A percentile compares a stretch with the other conserved stretches of the same genome.
These are phyloP conservation scores for Physella acuta DNA, from an alignment of 1,140 invertebrate genomes.

Conservation along the genomic window DNA sequence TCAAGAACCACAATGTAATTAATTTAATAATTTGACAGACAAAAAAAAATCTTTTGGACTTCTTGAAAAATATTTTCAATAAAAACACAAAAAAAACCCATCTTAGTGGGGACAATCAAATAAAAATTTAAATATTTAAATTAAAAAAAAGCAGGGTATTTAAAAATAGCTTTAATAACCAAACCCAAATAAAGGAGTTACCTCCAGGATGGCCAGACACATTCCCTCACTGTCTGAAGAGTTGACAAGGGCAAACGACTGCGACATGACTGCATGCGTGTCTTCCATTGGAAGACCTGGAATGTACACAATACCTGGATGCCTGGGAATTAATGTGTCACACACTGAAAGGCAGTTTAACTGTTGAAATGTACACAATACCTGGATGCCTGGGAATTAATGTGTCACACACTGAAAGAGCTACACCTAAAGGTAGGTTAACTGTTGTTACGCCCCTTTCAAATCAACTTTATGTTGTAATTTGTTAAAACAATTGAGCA, in stretches of 20 bases:
- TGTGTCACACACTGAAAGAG: conserved; percentile 29
- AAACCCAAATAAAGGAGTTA: too few relatives aligned
- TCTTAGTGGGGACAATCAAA: too few relatives aligned
- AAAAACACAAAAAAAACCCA: too few relatives aligned
- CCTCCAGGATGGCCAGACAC: conserved; percentile 50
- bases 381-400: conserved; percentile 33
- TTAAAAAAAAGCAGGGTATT: too few relatives aligned
- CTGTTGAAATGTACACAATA: conserved; percentile 40
- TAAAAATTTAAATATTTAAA: too few relatives aligned
- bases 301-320: conserved; percentile 39
- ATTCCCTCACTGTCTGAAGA: conserved; percentile 52
- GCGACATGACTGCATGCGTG: conserved; percentile 40
- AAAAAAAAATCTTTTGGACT: too few relatives aligned
- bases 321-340: conserved; percentile 33
- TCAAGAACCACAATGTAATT: too few relatives aligned
- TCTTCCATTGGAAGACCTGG: conserved; percentile 33
- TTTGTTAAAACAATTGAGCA: neutral
- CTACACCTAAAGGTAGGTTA: conserved; percentile 16
- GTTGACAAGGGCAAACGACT: conserved; percentile 46
- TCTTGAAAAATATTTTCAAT: too few relatives aligned
- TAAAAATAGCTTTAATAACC: too few relatives aligned
- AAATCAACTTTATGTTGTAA: neutral
- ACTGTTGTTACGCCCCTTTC: conserved; percentile 33
- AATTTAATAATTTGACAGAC: too few relatives aligned
- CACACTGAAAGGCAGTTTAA: conserved; percentile 22